Evolutionary conservation across 2,888 invertebrate genomes (phyloP).

Genomic region (Cephus rjabovi): DNA sequence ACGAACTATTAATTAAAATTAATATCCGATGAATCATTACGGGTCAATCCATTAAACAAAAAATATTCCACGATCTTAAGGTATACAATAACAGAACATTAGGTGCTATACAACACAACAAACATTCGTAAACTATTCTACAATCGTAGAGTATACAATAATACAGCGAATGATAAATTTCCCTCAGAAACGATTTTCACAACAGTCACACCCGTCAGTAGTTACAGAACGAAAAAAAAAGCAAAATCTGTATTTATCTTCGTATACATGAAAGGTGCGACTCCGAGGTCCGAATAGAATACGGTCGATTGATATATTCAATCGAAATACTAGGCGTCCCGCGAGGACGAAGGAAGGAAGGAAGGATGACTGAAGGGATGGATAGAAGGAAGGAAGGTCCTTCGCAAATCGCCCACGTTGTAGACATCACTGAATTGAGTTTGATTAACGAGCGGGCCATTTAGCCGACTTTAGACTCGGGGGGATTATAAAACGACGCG

Average conservation of each 20-base stretch:
- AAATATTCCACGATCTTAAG: not conserved
- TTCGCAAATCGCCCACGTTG: conserved; percentile 12
- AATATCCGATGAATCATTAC: not conserved
- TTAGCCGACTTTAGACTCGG: conserved; percentile 41
- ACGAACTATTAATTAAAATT: not conserved
- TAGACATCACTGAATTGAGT: conserved; percentile 38
- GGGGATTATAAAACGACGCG: conserved; percentile 40
- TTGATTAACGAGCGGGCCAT: conserved; percentile 46
- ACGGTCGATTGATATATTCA: not conserved
- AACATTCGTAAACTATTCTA: not conserved
- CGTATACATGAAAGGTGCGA: not conserved
- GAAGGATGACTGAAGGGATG: not conserved
- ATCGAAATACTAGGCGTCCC: not conserved
- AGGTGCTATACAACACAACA: not conserved
- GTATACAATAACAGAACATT: not conserved
- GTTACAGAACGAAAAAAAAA: not conserved
- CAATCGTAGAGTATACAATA: not conserved
- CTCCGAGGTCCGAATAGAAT: not conserved
- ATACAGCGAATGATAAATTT: not conserved
- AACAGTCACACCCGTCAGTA: not conserved
- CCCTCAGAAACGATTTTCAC: not conserved
- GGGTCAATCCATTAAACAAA: not conserved
- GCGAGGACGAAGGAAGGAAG: not conserved
- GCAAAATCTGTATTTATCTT: not conserved
- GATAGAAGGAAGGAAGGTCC: conserved; percentile 7